phyloP scores from a whole-genome alignment of 2,797 vertebrate species.

The Gouania willdenowi region DNA sequence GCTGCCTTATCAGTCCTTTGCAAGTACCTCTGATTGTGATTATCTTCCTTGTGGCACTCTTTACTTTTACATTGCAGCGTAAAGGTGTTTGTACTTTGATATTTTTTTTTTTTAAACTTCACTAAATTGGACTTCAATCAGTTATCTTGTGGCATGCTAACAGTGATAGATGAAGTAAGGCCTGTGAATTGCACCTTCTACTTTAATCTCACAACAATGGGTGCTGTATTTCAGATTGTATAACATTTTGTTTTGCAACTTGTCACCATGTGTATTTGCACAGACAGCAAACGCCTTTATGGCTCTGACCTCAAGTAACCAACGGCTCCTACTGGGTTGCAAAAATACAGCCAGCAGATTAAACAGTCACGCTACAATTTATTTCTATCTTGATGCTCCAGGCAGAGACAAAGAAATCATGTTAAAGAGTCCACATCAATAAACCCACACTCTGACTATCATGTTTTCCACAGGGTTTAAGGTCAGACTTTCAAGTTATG shows the following conservation, averaged over 20 bases:
- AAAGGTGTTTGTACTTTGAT: not conserved
- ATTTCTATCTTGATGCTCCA: slow-evolving; percentile 52
- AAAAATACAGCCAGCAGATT: slow-evolving; percentile 30
- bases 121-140: not conserved
- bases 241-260: slow-evolving; percentile 16
- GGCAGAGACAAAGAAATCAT: slow-evolving; percentile 46
- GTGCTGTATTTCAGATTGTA: slow-evolving; percentile 23
- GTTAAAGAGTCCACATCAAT: slow-evolving; percentile 70
- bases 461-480: slow-evolving; percentile 41
- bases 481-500: slow-evolving; percentile 56
- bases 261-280: slow-evolving; percentile 27
- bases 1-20: slow-evolving; percentile 24
- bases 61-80: slow-evolving; percentile 1
- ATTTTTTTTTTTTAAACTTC: not conserved
- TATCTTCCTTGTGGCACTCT: slow-evolving; percentile 9
- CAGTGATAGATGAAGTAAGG: slow-evolving; percentile 15
- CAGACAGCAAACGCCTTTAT: slow-evolving; percentile 13
- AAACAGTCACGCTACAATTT: slow-evolving; percentile 41
- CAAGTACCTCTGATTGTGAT: slow-evolving; percentile 14
- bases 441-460: slow-evolving; percentile 28
- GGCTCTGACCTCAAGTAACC: slow-evolving; percentile 38
- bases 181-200: slow-evolving; percentile 3
- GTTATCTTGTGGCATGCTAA: slow-evolving; percentile 4
- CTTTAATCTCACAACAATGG: slow-evolving; percentile 8
- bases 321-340: slow-evolving; percentile 15